A percentile compares a stretch with the other conserved stretches of the same genome.
These are phyloP conservation scores for Palythoa grandiflora DNA, from an alignment of 92 coral and sea anemone genomes.

Conservation along the genomic window DNA sequence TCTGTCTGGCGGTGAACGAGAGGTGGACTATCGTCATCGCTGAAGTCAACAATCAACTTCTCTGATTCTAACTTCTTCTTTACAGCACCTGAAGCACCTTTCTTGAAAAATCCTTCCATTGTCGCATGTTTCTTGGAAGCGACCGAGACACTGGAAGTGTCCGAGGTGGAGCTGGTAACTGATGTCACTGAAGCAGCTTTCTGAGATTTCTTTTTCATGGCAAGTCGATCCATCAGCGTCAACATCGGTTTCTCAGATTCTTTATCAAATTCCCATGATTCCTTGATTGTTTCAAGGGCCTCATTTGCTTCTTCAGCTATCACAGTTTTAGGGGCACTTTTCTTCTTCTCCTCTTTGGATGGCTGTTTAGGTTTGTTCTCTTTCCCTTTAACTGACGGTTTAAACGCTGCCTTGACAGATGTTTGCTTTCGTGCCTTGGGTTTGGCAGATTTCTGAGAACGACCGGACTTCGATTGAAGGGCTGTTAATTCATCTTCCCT, in stretches of 20 bases:
- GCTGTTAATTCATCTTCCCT: constrained; percentile 36
- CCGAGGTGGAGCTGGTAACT: constrained; percentile 24
- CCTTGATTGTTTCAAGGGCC: constrained; percentile 27
- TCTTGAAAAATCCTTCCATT: not conserved
- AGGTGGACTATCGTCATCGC: constrained; percentile 32
- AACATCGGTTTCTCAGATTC: constrained; percentile 38
- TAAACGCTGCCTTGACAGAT: constrained; percentile 38
- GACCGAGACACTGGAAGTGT: not conserved
- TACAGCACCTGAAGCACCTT: not conserved
- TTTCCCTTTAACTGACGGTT: not conserved
- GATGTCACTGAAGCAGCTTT: not conserved
- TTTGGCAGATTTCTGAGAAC: constrained; percentile 34
- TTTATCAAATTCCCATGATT: constrained; percentile 9
- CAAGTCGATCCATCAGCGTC: constrained; percentile 37
- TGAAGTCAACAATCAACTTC: constrained; percentile 17
- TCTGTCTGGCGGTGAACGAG: constrained; percentile 6
- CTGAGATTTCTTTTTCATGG: constrained; percentile 36
- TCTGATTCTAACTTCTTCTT: not conserved
- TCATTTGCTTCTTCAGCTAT: constrained; percentile 20
- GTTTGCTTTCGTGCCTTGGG: constrained; percentile 47
- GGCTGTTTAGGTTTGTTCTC: constrained; percentile 1
- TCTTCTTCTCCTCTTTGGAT: constrained; percentile 8
- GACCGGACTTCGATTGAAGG: constrained; percentile 26
- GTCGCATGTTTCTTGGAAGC: constrained; percentile 13
- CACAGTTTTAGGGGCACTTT: not conserved